Evolutionary conservation across 2,113 vertebrate species (phyloP).

Genomic region (Engraulis encrasicolus): DNA sequence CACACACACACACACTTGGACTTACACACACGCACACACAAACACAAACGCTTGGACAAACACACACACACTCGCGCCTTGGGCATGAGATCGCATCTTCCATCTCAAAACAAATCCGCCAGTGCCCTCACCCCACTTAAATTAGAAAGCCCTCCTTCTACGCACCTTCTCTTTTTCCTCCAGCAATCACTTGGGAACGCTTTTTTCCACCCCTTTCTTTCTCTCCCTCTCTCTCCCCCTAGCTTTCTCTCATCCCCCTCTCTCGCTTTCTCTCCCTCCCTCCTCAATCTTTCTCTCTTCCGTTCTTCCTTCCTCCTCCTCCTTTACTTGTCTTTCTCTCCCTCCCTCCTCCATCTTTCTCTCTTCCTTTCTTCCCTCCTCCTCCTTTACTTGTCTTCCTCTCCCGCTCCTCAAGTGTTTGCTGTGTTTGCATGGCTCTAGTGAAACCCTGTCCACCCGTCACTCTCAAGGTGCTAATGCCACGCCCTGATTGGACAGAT

Average conservation of each 20-base stretch:
- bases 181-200: too few relatives aligned
- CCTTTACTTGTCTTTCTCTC: neutral
- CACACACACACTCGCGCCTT: too few relatives aligned
- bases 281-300: neutral
- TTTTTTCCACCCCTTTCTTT: neutral
- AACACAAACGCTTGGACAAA: neutral
- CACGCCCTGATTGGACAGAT: conserved; percentile 44
- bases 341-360: neutral
- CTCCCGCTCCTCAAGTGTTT: too few relatives aligned
- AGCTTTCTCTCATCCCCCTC: neutral
- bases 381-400: neutral
- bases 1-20: neutral
- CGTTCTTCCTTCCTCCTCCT: neutral
- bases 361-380: neutral
- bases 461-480: conserved; percentile 31
- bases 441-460: neutral
- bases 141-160: neutral
- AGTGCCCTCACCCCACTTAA: neutral
- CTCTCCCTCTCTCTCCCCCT: neutral
- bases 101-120: neutral
- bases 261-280: neutral
- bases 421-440: neutral
- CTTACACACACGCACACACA: too few relatives aligned
- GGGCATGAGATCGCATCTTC: neutral
- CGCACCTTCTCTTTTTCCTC: too few relatives aligned